Evolutionary conservation across 2,797 vertebrate genomes (phyloP).

Genomic region (Molothrus ater): DNA sequence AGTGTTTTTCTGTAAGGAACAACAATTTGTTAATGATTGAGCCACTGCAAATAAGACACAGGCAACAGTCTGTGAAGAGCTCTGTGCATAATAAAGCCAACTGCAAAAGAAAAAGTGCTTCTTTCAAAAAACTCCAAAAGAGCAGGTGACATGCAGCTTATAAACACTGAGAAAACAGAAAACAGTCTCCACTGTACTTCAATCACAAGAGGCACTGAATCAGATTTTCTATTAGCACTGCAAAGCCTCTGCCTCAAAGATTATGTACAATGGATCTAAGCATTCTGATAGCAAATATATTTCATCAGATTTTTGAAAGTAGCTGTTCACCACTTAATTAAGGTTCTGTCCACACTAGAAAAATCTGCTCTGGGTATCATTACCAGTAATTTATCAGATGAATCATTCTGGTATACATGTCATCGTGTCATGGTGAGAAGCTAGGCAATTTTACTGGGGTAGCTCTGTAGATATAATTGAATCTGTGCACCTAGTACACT

Average conservation of each 20-base stretch:
- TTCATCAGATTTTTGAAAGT: conserved; percentile 18
- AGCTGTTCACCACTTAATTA: conserved; percentile 29
- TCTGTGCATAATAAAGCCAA: neutral
- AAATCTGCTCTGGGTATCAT: conserved; percentile 38
- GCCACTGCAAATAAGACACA: neutral
- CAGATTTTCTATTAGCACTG: neutral
- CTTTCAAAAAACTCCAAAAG: neutral
- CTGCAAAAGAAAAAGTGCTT: neutral
- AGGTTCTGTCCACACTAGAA: conserved; percentile 31
- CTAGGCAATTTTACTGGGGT: neutral
- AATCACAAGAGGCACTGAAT: neutral
- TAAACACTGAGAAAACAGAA: neutral
- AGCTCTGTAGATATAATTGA: neutral
- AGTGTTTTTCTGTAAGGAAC: neutral
- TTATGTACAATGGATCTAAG: neutral
- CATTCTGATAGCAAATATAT: neutral
- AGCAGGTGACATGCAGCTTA: neutral
- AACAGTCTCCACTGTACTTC: neutral
- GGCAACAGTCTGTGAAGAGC: neutral
- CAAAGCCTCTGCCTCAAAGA: neutral
- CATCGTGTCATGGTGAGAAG: conserved; percentile 8
- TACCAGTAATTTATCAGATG: conserved; percentile 41
- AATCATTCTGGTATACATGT: conserved; percentile 11
- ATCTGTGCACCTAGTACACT: neutral
- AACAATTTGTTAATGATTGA: neutral